Evolutionary conservation across 1,140 invertebrate species (phyloP).

Genomic region (Neoseiulus cucumeris): DNA sequence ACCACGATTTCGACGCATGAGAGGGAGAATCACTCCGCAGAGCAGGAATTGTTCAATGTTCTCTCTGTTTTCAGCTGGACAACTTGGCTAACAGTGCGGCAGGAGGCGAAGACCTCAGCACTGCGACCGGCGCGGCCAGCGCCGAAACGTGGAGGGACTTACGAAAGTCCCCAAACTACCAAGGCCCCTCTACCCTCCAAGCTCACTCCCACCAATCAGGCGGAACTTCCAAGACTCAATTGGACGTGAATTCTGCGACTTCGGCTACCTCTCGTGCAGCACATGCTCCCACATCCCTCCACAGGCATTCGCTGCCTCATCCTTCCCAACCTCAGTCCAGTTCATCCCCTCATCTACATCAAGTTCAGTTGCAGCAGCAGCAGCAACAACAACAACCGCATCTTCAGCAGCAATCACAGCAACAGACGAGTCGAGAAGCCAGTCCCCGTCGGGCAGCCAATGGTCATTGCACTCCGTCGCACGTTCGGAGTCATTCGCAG

Average conservation of each 20-base stretch:
- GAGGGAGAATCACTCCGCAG: too few species aligned
- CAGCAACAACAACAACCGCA: too few species aligned
- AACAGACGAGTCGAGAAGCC: not conserved
- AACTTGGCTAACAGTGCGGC: not conserved
- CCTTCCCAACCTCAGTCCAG: not conserved
- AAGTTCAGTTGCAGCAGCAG: too few species aligned
- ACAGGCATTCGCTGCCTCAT: constrained; percentile 8
- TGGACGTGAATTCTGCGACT: too few species aligned
- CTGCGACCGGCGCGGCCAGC: not conserved
- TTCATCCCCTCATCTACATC: too few species aligned
- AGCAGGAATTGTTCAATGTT: not conserved
- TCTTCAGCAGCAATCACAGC: too few species aligned
- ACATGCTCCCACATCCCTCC: not conserved
- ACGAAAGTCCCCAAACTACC: constrained; percentile 6
- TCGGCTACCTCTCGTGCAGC: too few species aligned
- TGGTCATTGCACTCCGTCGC: not conserved
- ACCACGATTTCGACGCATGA: too few species aligned
- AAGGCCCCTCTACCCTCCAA: constrained; percentile 7
- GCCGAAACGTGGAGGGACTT: constrained; percentile 6
- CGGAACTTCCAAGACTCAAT: not conserved
- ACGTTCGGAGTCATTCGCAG: constrained; percentile 6
- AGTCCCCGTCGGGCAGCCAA: not conserved
- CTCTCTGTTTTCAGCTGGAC: not conserved
- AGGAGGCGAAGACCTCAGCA: not conserved
- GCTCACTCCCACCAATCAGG: constrained; percentile 4